Evolutionary conservation across 2,797 vertebrate genomes (phyloP), one percentile per base, ranked within the genome.

Genomic region (Delichon dasypus): DNA sequence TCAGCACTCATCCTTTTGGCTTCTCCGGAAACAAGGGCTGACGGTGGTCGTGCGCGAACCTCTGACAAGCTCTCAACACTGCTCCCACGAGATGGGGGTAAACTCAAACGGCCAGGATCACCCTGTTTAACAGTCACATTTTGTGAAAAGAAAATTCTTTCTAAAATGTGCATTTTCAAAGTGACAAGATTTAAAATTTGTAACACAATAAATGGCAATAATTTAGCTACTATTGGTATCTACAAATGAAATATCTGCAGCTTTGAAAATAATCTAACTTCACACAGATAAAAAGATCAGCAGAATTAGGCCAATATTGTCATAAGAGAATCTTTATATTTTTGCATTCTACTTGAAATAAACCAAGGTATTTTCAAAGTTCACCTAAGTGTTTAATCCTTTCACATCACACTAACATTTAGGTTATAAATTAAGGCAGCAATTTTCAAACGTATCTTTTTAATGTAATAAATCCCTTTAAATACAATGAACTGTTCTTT

Each of bases 1-100:
- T 99, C 99, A 26, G 99, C 98, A 60, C 99, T 99, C 98, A 99
- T 99, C 97, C 99, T 98, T 97, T 99, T 99, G 97, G 97, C 98
- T 92, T 99, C 99, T 13, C 98, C 98, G 1, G 98, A 96, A 36
- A 97, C 80, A 90, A 98, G 97, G 57, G 97, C 95, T 96, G 98
- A 98, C 47, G 98, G 98, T 9, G 98, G 98, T 81, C 98, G 97
- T 2, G 97, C 97, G 0, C 97, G 96, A 87, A 95, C 93, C 5
- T 98, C 98, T 17, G 99, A 98, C 77, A 99, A 97, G 91, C 99
- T 99, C 97, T 99, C 99, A 66, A 99, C 98, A 1, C 99, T 99
- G 97, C 99, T 98, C 72, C 99, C 99, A 96, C 99, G 98, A 93
- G 99, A 99, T 38, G 99, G 98, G 92, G 99, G 98, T 97, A 99